Conservation (phyloP, 64 coral and sea anemone species). For the Actinia equina region DNA sequence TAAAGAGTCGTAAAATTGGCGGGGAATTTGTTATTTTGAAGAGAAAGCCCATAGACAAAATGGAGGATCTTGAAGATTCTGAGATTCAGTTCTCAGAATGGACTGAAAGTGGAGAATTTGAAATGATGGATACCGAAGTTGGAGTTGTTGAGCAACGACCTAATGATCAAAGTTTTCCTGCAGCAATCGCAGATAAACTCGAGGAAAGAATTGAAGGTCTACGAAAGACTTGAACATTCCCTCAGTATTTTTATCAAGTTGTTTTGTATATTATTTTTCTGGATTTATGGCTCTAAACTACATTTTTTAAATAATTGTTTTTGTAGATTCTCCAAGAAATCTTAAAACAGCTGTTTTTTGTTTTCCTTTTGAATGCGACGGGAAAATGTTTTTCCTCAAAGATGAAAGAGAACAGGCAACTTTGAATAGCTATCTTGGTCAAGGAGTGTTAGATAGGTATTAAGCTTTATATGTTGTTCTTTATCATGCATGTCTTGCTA, state of each 20-base stretch:
- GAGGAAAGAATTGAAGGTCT: not conserved
- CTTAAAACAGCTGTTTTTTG: not conserved
- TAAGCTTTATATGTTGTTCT: not conserved
- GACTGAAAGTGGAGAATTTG: slow-evolving; percentile 18
- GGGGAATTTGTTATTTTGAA: slow-evolving; percentile 23
- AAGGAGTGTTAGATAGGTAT: not conserved
- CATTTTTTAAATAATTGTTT: not conserved
- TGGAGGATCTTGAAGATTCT: slow-evolving; percentile 19
- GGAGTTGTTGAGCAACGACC: not conserved
- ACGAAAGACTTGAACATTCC: not conserved
- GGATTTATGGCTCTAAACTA: not conserved
- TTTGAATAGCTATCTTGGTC: not conserved
- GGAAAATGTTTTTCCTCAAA: not conserved
- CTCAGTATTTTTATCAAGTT: no score
- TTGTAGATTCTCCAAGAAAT: not conserved
- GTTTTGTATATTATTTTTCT: not conserved
- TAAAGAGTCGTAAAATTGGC: not conserved
- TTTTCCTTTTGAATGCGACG: not conserved
- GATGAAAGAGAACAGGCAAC: not conserved
- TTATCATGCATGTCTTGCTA: not conserved
- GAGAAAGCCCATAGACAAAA: not conserved
- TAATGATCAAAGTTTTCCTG: not conserved
- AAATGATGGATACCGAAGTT: slow-evolving; percentile 14
- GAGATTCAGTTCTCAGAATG: slow-evolving; percentile 32
- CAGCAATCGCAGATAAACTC: not conserved